Base-by-base conservation (phyloP, 2,797 vertebrate species). In the Mus minutoides region DNA sequence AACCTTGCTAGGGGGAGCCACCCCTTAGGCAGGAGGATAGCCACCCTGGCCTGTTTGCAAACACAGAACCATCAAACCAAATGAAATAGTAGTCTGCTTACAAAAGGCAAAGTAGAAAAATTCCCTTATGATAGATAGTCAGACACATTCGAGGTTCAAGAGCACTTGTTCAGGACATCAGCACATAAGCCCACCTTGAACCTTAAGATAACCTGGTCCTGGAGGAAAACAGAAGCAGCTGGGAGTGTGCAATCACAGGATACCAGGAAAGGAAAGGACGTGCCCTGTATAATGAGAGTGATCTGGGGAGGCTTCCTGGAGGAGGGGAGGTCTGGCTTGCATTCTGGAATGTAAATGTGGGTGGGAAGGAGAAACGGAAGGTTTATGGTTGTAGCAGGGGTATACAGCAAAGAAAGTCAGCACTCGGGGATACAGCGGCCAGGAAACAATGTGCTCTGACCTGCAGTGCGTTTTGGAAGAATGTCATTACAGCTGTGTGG, bases 61-160 rank as follows among this genome's bases (percentile, higher is more conserved):
- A 69, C 49, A 83, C 0, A 1, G 34, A 90, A 49, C 77, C 56
- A 14, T 84, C 90, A 92, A 95, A 91, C 90, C 92, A 92, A 93
- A 73, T n/a, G 77, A 83, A 94, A 92, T 1, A 88, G 12, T 67
- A 34, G 92, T 69, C 56, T 77, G 58, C 80, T 87, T 92, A 86
- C 26, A 77, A 85, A 87, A 95, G 34, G 49, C 91, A 91, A 52
- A 26, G 49, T 88, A 75, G 46, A 80, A 90, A 95, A 88, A 92
- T 77, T 62, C 78, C 89, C 86, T 52, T 8, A 58, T 67, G 46
- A 85, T 92, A 93, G 85, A 78, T 80, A 92, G 56, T 88, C 88
- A 93, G 93, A 93, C 40, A 87, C 19, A 49, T 40, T 58, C 14
- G 3, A 34, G 93, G 83, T 64, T 64, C 88, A 79, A 5, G 1